Evolutionary conservation across 1,140 invertebrate genomes (phyloP).

Genomic region (Leptinotarsa undecemlineata): DNA sequence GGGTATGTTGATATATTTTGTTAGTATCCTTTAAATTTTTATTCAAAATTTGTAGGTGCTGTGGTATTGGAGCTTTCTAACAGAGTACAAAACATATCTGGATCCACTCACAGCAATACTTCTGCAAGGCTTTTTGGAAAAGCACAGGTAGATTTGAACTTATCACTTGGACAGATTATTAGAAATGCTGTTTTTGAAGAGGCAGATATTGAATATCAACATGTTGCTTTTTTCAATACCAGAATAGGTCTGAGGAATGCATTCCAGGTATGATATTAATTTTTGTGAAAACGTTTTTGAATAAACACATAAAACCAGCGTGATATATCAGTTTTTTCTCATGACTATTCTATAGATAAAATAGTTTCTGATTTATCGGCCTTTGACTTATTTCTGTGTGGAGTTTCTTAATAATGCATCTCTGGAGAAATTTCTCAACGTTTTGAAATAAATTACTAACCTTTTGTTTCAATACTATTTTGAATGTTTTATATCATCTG

Average conservation of each 20-base stretch:
- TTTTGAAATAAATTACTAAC: too few relatives aligned
- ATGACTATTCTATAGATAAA: neutral
- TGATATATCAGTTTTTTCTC: too few relatives aligned
- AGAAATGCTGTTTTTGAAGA: constrained; percentile 94
- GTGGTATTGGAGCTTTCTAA: constrained; percentile 93
- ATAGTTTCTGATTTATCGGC: too few relatives aligned
- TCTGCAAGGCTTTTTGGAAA: constrained; percentile 77
- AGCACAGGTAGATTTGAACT: constrained; percentile 91
- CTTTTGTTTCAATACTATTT: too few relatives aligned
- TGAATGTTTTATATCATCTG: too few relatives aligned
- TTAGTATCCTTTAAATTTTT: neutral
- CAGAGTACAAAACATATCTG: constrained; percentile 86
- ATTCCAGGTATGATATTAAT: constrained; percentile 41
- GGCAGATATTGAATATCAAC: constrained; percentile 94
- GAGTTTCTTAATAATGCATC: too few relatives aligned
- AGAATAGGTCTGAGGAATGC: constrained; percentile 68
- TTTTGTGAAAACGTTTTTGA: neutral
- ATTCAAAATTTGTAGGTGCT: constrained; percentile 56
- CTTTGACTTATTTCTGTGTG: too few relatives aligned
- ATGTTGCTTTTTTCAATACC: constrained; percentile 96
- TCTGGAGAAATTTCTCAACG: too few relatives aligned
- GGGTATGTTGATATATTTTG: constrained; percentile 51
- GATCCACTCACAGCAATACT: constrained; percentile 61
- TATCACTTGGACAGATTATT: constrained; percentile 92
- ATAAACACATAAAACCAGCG: too few relatives aligned